phyloP scores from a whole-genome alignment of 1,140 invertebrate species.

The Temnothorax longispinosus region DNA sequence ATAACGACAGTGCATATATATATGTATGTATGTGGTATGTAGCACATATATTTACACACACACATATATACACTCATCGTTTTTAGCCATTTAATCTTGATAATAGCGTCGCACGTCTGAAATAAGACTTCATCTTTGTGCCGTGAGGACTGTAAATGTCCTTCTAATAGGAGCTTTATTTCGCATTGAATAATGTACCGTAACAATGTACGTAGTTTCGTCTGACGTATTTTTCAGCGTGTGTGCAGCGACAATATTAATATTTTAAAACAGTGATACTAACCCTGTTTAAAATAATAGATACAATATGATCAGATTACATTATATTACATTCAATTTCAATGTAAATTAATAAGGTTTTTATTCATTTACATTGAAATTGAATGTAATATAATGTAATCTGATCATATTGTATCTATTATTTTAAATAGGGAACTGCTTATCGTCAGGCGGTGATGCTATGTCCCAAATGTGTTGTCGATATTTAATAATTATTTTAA shows the following conservation, averaged over 20 bases:
- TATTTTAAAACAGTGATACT: background rate
- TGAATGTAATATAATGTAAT: too few species aligned
- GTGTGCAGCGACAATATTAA: constrained; percentile 2
- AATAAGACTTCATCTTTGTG: constrained; percentile 44
- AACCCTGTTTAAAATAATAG: too few species aligned
- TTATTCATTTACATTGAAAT: too few species aligned
- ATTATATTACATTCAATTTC: too few species aligned
- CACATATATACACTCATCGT: constrained; percentile 12
- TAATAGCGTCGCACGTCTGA: constrained; percentile 42
- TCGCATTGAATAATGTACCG: constrained; percentile 47
- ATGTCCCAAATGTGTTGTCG: too few species aligned
- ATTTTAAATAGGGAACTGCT: too few species aligned
- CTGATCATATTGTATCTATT: too few species aligned
- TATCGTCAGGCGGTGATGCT: background rate
- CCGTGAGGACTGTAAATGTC: constrained; percentile 34
- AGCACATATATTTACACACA: background rate
- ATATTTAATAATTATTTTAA: constrained; percentile 20
- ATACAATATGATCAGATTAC: too few species aligned
- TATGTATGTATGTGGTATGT: background rate
- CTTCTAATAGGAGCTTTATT: constrained; percentile 55
- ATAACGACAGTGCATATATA: background rate
- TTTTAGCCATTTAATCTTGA: constrained; percentile 52
- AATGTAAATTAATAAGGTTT: too few species aligned
- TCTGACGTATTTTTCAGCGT: constrained; percentile 17
- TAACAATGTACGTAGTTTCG: constrained; percentile 13